Evolutionary conservation across 1,140 invertebrate species (phyloP), one percentile per base, ranked within the genome.

Genomic region (Pissodes strobi): DNA sequence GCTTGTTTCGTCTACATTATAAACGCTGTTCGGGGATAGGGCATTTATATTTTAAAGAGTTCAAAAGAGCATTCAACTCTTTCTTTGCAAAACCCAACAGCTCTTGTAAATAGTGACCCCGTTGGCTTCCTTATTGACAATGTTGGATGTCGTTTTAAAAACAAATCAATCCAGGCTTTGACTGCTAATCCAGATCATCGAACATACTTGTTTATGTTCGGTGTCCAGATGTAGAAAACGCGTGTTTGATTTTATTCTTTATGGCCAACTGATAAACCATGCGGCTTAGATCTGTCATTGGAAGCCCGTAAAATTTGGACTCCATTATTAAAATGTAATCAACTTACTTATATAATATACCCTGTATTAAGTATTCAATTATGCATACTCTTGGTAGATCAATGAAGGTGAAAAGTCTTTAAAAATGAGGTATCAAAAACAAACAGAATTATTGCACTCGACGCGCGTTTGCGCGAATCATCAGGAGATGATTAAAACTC

Each of bases 1-100:
- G 41, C 74, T 74, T 2, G 69, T 76, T 69, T 78, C 76, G 46
- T 78, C 74, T 5, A 78, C 73, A 67, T 78, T 79, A 55, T 70
- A 79, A 27, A 79, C 71, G 49, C 72, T 51, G 6, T 71, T 59
- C 46, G 70, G 23, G 61, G 73, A 51, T 67, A 61, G 76, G 18
- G 66, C 60, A 8, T 52, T 53, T 37, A n/a, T n/a, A n/a, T n/a
- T n/a, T 67, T 39, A 22, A 67, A 45, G 12, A 43, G 1, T 10
- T 65, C 53, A 34, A 65, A 65, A 48, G 48, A 59, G 17, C 18
- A 19, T 12, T 59, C 25, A 25, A 59, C 58, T 27, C 45, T 63
- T 53, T 46, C 18, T 22, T 49, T 30, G 23, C 38, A 34, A 37
- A 64, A 57, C 22, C 45, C 43, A 17, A 10, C n/a, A 3, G 27